A percentile compares a stretch with the other conserved stretches of the same genome.
Evolutionary conservation across 2,888 invertebrate species (phyloP).

Genomic region (Monoplex corrugatus): DNA sequence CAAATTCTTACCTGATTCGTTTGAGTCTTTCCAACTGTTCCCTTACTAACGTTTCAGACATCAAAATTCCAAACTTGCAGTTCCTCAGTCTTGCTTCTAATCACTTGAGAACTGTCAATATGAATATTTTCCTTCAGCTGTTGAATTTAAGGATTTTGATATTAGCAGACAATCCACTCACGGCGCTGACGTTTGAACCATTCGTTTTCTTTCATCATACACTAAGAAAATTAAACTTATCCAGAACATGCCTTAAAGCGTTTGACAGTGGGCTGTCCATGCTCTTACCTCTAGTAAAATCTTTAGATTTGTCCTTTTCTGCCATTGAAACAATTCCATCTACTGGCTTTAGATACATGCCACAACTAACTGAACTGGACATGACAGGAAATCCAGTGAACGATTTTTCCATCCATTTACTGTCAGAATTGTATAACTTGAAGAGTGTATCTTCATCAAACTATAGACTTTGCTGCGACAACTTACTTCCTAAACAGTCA

Average conservation of each 20-base stretch:
- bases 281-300: neutral
- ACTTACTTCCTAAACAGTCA: neutral
- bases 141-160: neutral
- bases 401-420: neutral
- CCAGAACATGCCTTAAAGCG: neutral
- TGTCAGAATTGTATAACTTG: neutral
- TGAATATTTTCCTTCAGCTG: neutral
- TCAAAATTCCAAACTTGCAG: neutral
- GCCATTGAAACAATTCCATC: neutral
- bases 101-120: neutral
- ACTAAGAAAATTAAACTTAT: neutral
- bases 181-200: too few relatives aligned
- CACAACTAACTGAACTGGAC: neutral
- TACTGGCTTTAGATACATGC: neutral
- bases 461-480: neutral
- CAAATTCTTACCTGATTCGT: neutral
- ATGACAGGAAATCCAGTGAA: neutral
- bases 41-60: neutral
- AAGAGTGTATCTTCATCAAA: neutral
- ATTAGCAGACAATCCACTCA: neutral
- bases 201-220: neutral
- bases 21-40: neutral
- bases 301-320: neutral
- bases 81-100: neutral
- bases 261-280: neutral